Evolutionary conservation across 64 coral and sea anemone genomes (phyloP).

Genomic region (Orbicella faveolata): DNA sequence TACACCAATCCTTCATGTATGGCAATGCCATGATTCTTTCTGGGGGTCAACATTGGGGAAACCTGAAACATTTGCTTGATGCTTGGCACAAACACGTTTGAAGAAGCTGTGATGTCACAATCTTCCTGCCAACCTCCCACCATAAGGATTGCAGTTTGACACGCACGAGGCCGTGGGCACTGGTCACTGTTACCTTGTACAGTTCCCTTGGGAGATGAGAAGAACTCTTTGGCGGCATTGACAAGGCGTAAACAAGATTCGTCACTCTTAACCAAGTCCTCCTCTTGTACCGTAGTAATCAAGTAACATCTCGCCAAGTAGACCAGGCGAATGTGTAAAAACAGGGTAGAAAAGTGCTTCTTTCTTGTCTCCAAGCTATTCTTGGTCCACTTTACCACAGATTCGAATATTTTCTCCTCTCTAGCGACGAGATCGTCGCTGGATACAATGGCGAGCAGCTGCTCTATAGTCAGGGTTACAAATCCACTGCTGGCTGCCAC

Average conservation of each 20-base stretch:
- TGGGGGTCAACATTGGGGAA: slow-evolving; percentile 60
- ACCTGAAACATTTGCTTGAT: slow-evolving; percentile 51
- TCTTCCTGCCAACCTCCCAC: slow-evolving; percentile 64
- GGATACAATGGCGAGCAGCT: slow-evolving; percentile 67
- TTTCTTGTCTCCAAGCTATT: slow-evolving; percentile 53
- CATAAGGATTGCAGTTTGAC: slow-evolving; percentile 68
- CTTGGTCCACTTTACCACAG: slow-evolving; percentile 72
- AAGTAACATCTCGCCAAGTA: slow-evolving; percentile 77
- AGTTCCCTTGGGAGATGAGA: slow-evolving; percentile 44
- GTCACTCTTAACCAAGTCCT: slow-evolving; percentile 61
- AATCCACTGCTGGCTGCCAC: slow-evolving; percentile 56
- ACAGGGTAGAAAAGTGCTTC: slow-evolving; percentile 62
- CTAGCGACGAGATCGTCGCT: slow-evolving; percentile 81
- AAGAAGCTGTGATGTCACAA: slow-evolving; percentile 40
- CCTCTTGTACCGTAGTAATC: slow-evolving; percentile 60
- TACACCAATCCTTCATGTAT: slow-evolving; percentile 71
- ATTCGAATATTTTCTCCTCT: slow-evolving; percentile 82
- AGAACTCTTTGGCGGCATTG: slow-evolving; percentile 61
- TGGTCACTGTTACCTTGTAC: slow-evolving; percentile 7
- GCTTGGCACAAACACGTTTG: slow-evolving; percentile 65
- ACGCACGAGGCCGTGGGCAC: slow-evolving; percentile 50
- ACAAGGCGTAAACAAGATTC: slow-evolving; percentile 59
- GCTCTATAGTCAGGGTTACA: slow-evolving; percentile 42
- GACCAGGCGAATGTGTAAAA: slow-evolving; percentile 69
- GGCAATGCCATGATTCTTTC: slow-evolving; percentile 80